Evolutionary conservation across 2,113 vertebrate species (phyloP).

Genomic region (Cynoglossus semilaevis): DNA sequence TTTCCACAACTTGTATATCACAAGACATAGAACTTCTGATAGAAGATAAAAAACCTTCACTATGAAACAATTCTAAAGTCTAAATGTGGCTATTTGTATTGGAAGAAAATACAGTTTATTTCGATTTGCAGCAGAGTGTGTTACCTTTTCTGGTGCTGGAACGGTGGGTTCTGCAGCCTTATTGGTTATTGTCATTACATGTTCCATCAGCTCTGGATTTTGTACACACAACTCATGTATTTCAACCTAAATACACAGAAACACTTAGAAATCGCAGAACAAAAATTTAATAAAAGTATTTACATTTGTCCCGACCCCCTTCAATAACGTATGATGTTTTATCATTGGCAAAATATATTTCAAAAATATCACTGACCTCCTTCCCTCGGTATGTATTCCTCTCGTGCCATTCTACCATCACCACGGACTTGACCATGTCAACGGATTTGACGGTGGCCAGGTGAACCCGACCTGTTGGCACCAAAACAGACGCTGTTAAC

Average conservation of each 20-base stretch:
- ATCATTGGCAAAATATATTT: too few species aligned
- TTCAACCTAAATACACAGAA: constrained; percentile 48
- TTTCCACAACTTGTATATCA: too few species aligned
- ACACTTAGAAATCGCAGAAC: neutral
- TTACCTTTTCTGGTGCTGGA: constrained; percentile 42
- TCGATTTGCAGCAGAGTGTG: too few species aligned
- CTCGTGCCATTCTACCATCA: constrained; percentile 73
- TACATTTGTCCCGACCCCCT: too few species aligned
- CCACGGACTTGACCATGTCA: constrained; percentile 41
- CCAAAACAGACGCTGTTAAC: neutral
- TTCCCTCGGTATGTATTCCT: constrained; percentile 58
- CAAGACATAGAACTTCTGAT: too few species aligned
- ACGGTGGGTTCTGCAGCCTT: neutral
- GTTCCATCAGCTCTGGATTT: constrained; percentile 58
- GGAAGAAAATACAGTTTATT: too few species aligned
- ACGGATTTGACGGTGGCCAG: constrained; percentile 60
- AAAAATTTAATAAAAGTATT: too few species aligned
- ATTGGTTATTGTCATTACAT: constrained; percentile 21
- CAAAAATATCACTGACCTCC: constrained; percentile 72
- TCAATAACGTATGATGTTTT: too few species aligned
- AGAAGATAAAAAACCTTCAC: too few species aligned
- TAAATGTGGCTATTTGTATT: too few species aligned
- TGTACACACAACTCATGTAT: constrained; percentile 51
- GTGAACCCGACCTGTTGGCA: constrained; percentile 70
- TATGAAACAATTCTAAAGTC: too few species aligned